Evolutionary conservation across 2,888 invertebrate genomes (phyloP).

Genomic region (Cryptus armator): DNA sequence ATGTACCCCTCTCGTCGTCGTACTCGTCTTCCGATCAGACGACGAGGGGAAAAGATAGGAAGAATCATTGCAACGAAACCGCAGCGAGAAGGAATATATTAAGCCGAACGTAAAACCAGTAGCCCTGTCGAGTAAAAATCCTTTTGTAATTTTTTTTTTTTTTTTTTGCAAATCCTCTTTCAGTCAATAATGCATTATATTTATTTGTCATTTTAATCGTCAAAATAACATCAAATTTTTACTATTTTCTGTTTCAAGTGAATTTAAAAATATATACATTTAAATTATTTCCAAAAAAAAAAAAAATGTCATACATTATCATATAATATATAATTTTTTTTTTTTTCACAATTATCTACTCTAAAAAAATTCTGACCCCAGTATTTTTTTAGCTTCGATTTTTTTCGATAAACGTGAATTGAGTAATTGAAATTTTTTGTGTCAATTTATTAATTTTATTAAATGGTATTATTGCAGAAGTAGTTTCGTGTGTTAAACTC

Average conservation of each 20-base stretch:
- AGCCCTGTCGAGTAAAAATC: constrained; percentile 10
- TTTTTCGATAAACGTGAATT: too few species aligned
- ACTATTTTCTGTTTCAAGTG: too few species aligned
- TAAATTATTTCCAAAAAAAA: not conserved
- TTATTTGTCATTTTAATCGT: not conserved
- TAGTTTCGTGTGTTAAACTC: constrained; percentile 26
- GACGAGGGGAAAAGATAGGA: constrained; percentile 51
- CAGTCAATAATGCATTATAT: not conserved
- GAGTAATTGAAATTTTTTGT: too few species aligned
- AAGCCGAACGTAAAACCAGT: constrained; percentile 43
- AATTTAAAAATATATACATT: too few species aligned
- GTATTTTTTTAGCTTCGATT: too few species aligned
- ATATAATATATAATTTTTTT: not conserved
- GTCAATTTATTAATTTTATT: not conserved
- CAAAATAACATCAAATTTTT: not conserved
- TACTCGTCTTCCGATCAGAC: constrained; percentile 57
- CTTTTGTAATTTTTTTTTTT: not conserved
- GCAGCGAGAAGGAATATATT: constrained; percentile 70
- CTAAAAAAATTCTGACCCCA: too few species aligned
- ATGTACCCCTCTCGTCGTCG: constrained; percentile 26
- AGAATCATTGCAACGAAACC: constrained; percentile 67
- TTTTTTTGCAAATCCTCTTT: not conserved
- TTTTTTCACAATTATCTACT: too few species aligned
- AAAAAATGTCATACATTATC: too few species aligned
- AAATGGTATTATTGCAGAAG: constrained; percentile 78